Evolutionary conservation across 2,113 vertebrate genomes (phyloP).

Genomic region (Crotalus viridis): DNA sequence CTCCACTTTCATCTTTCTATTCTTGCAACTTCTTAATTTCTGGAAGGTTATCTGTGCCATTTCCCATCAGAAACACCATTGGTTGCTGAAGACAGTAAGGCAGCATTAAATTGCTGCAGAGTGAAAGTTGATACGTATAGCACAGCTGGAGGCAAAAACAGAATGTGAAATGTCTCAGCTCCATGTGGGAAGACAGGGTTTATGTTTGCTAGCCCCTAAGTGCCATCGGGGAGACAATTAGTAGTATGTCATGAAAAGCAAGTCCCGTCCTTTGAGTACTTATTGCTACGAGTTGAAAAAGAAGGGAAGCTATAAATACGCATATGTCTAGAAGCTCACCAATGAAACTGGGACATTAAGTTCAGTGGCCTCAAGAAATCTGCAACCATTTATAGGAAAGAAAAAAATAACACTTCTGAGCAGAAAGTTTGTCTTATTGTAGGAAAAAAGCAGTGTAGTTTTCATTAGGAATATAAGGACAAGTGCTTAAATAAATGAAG

Average conservation of each 20-base stretch:
- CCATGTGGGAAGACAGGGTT: neutral
- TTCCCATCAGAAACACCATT: neutral
- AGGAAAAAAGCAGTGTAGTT: neutral
- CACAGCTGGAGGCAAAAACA: slow-evolving; percentile 46
- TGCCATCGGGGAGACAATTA: slow-evolving; percentile 64
- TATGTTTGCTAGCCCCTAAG: slow-evolving; percentile 13
- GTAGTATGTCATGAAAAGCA: slow-evolving; percentile 51
- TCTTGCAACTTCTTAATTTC: neutral
- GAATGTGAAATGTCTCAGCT: slow-evolving; percentile 7
- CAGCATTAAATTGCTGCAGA: neutral
- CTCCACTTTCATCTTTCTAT: neutral
- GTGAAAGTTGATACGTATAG: slow-evolving; percentile 11
- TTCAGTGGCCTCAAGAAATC: slow-evolving; percentile 33
- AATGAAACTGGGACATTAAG: slow-evolving; percentile 48
- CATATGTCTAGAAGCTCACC: slow-evolving; percentile 49
- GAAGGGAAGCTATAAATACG: slow-evolving; percentile 37
- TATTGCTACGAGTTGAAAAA: slow-evolving; percentile 35
- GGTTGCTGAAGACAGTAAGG: neutral
- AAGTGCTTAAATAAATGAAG: neutral
- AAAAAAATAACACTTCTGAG: neutral
- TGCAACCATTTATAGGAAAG: slow-evolving; percentile 43
- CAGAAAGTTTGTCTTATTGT: neutral
- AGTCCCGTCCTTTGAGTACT: slow-evolving; percentile 50
- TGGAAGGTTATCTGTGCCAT: neutral
- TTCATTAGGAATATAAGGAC: neutral